Percentiles rank a stretch among this genome's conserved stretches.
Evolutionary conservation across 92 coral and sea anemone genomes (phyloP).

Genomic region (Zoanthus sansibaricus): DNA sequence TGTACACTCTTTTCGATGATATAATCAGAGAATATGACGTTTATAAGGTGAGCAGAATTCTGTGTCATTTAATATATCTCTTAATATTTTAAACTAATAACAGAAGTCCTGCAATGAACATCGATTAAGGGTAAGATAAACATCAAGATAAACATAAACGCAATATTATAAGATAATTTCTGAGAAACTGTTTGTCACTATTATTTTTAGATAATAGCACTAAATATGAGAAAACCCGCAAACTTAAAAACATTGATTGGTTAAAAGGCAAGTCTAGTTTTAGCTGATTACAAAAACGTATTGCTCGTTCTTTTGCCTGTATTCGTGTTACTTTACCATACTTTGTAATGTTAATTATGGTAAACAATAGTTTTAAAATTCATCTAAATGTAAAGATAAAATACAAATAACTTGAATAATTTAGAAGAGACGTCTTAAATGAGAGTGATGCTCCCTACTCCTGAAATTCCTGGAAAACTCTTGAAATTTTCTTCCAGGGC

Average conservation of each 20-base stretch:
- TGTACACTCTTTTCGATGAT: constrained; percentile 95
- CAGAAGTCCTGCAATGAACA: no score
- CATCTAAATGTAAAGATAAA: no score
- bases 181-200: background rate
- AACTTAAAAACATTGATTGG: background rate
- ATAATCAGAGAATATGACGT: constrained; percentile 97
- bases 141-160: background rate
- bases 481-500: no score
- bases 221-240: background rate
- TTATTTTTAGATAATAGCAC: background rate
- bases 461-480: no score
- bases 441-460: no score
- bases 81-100: background rate
- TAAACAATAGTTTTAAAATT: no score
- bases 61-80: background rate
- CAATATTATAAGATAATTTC: background rate
- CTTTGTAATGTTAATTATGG: no score
- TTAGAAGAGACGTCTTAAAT: no score
- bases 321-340: no score
- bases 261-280: background rate
- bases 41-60: constrained; percentile 76
- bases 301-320: background rate
- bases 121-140: background rate
- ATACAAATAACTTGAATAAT: no score
- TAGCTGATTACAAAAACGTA: background rate